Evolutionary conservation across 2,113 vertebrate genomes (phyloP).

Genomic region (Oreotrochilus melanogaster): DNA sequence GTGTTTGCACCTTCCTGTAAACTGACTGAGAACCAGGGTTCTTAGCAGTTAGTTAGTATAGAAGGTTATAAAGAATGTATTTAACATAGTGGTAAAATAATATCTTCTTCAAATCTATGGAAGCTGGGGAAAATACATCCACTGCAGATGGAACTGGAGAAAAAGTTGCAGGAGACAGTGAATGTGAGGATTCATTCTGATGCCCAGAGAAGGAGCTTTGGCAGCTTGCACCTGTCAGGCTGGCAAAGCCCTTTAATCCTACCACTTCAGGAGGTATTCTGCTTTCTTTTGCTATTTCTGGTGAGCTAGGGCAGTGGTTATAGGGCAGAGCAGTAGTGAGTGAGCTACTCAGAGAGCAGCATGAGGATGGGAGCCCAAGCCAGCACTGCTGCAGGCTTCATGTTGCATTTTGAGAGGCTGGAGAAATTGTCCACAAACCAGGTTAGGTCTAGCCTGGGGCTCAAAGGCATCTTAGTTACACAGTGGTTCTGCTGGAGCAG

Average conservation of each 20-base stretch:
- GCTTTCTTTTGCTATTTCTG: not conserved
- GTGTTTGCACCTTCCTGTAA: not conserved
- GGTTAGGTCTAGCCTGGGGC: not conserved
- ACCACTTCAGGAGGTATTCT: not conserved
- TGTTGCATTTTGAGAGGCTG: not conserved
- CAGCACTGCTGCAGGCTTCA: not conserved
- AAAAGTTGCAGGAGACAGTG: not conserved
- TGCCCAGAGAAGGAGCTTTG: fast-evolving
- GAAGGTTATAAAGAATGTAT: not conserved
- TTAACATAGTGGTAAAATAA: not conserved
- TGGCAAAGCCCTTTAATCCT: not conserved
- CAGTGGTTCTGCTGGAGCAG: not conserved
- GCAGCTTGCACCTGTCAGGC: not conserved
- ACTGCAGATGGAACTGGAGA: not conserved
- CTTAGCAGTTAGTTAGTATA: not conserved
- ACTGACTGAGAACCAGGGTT: not conserved
- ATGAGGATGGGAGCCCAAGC: not conserved
- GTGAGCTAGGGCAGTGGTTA: not conserved
- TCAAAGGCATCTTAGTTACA: not conserved
- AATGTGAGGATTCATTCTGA: not conserved
- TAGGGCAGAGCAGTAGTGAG: not conserved
- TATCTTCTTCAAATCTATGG: not conserved
- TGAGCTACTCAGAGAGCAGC: not conserved
- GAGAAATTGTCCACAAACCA: not conserved
- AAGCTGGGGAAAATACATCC: not conserved